These are phyloP conservation scores for Dermochelys coriacea DNA, from an alignment of 2,797 vertebrate species.

Conservation along the genomic window DNA sequence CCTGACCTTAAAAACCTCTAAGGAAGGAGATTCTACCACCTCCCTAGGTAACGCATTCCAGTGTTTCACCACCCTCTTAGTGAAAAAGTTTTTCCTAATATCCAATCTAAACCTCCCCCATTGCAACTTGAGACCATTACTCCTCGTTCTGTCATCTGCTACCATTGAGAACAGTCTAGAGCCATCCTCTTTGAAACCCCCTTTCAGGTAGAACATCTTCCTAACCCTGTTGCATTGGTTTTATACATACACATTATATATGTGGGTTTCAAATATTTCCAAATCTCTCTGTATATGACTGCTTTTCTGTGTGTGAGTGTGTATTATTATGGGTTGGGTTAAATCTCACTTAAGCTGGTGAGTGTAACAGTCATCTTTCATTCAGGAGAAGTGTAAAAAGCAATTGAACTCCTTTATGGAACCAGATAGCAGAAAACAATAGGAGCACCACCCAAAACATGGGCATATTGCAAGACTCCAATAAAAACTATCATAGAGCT, in stretches of 20 bases:
- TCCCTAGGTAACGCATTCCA: too few species aligned
- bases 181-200: too few species aligned
- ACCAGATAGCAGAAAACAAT: not conserved
- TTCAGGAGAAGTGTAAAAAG: not conserved
- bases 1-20: too few species aligned
- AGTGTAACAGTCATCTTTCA: not conserved
- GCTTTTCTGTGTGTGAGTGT: not conserved
- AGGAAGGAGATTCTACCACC: too few species aligned
- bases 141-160: too few species aligned
- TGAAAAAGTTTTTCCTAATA: too few species aligned
- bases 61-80: too few species aligned
- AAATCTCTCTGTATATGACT: not conserved
- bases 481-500: not conserved
- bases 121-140: too few species aligned
- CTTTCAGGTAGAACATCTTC: too few species aligned
- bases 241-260: fast-evolving
- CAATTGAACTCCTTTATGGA: not conserved
- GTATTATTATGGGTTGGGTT: too few species aligned
- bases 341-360: not conserved
- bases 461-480: not conserved
- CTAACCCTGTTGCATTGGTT: not conserved
- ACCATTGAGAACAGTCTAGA: too few species aligned
- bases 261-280: not conserved
- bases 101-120: too few species aligned
- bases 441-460: not conserved